Conservation (phyloP, 2,797 vertebrate genomes). For the Pseudomugil tenellus region DNA sequence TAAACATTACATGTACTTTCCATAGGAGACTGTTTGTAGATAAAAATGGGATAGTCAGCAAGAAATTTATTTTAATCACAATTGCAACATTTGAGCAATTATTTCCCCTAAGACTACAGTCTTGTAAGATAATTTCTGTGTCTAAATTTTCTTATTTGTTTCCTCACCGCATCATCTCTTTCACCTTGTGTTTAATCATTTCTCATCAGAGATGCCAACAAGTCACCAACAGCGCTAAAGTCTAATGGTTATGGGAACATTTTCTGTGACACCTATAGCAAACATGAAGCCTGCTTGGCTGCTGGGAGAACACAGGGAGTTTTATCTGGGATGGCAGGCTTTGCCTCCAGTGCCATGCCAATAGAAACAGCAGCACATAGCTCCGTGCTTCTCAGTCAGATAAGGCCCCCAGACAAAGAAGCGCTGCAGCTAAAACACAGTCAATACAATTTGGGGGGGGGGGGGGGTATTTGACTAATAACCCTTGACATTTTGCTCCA, state of each 20-base stretch:
- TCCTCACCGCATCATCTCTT: constrained; percentile 30
- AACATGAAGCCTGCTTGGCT: constrained; percentile 55
- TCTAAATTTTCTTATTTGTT: constrained; percentile 16
- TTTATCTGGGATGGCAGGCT: constrained; percentile 80
- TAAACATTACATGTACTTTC: too few relatives aligned
- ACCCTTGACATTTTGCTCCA: constrained; percentile 58
- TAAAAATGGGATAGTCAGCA: too few relatives aligned
- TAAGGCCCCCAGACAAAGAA: constrained; percentile 74
- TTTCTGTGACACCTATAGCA: constrained; percentile 71
- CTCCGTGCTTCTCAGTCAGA: constrained; percentile 65
- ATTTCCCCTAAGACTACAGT: not conserved
- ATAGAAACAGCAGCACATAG: constrained; percentile 69
- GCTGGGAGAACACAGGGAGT: constrained; percentile 55
- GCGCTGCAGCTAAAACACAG: constrained; percentile 48
- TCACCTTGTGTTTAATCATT: constrained; percentile 42
- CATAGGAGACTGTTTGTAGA: too few relatives aligned
- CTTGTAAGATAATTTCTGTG: constrained; percentile 2
- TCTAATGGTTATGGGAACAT: constrained; percentile 70
- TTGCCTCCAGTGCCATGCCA: constrained; percentile 71
- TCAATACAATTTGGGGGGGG: constrained; percentile 47
- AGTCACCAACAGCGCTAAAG: constrained; percentile 64
- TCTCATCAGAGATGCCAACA: constrained; percentile 58
- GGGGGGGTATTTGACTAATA: constrained; percentile 54
- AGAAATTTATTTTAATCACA: too few relatives aligned
- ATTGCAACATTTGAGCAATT: not conserved